Conservation (phyloP, 2,888 invertebrate species). For the Micropterix aruncella region DNA sequence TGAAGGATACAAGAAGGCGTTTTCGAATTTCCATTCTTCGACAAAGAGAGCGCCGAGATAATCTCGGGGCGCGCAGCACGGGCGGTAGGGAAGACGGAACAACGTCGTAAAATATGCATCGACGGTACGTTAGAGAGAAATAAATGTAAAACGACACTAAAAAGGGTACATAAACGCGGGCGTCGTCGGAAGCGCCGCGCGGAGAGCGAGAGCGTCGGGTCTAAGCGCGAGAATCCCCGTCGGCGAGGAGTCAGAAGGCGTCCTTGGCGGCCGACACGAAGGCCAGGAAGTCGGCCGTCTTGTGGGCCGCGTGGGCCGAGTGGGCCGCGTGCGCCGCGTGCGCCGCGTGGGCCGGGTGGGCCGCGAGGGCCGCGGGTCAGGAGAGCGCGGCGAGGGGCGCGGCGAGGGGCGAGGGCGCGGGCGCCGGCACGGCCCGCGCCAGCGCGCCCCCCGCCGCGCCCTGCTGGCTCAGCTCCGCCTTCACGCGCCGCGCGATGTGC, state of each 20-base stretch:
- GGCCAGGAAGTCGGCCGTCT: slow-evolving; percentile 24
- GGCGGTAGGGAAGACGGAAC: too few species aligned
- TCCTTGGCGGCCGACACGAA: slow-evolving; percentile 31
- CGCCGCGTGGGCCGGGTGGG: slow-evolving; percentile 32
- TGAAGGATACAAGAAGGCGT: too few species aligned
- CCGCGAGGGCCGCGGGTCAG: slow-evolving; percentile 17
- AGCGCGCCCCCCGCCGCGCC: slow-evolving; percentile 27
- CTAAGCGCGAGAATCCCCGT: too few species aligned
- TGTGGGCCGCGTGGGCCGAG: slow-evolving; percentile 11
- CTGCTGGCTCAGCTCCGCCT: slow-evolving; percentile 70
- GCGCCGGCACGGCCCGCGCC: slow-evolving; percentile 19
- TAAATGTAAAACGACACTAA: too few species aligned
- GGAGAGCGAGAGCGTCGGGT: too few species aligned
- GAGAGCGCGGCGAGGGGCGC: slow-evolving; percentile 20
- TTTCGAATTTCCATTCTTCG: too few species aligned
- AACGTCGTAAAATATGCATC: too few species aligned
- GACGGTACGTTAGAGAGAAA: too few species aligned
- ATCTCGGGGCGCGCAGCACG: too few species aligned
- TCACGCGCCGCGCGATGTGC: slow-evolving; percentile 72
- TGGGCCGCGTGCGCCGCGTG: slow-evolving; percentile 16
- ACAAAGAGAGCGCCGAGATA: too few species aligned
- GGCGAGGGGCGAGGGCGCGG: slow-evolving; percentile 21
- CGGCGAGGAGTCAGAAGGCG: slow-evolving; percentile 19
- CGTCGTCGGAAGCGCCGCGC: too few species aligned
- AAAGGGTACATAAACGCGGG: too few species aligned